Conservation (phyloP, 2,888 invertebrate genomes). For the Pachycephus smyrnensis region DNA sequence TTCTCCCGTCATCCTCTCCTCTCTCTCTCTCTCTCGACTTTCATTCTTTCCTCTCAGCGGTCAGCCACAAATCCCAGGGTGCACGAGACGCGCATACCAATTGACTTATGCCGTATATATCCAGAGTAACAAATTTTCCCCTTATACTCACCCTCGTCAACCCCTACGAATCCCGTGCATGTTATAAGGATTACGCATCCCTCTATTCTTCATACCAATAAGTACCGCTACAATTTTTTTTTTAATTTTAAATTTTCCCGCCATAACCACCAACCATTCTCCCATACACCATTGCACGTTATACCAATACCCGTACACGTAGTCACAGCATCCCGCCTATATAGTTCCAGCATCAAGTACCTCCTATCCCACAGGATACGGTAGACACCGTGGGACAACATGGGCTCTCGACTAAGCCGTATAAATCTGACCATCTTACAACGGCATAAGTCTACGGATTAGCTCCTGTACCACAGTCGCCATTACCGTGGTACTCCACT, state of each 20-base stretch:
- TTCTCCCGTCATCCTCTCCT: constrained; percentile 2
- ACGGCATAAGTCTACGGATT: constrained; percentile 65
- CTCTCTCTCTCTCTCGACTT: constrained; percentile 1
- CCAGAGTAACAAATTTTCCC: constrained; percentile 1
- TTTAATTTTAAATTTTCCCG: not conserved
- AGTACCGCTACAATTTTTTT: not conserved
- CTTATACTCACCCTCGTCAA: not conserved
- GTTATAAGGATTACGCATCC: not conserved
- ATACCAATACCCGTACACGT: not conserved
- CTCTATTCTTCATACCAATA: not conserved
- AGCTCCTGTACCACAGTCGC: constrained; percentile 49
- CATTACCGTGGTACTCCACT: not conserved
- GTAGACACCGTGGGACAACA: constrained; percentile 21
- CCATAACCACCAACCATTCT: not conserved
- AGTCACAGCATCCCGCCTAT: not conserved
- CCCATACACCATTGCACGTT: not conserved
- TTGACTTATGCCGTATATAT: constrained; percentile 46
- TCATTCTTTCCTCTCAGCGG: constrained; percentile 19
- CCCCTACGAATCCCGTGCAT: not conserved
- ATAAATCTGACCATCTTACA: constrained; percentile 65
- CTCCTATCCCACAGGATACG: constrained; percentile 33
- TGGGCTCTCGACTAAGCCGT: constrained; percentile 54
- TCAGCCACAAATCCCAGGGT: constrained; percentile 51
- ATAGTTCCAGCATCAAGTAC: not conserved
- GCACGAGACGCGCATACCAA: constrained; percentile 60